Conservation (phyloP, 35 echinoderm and acorn worm genomes). For the Ophiothrix spiculata region DNA sequence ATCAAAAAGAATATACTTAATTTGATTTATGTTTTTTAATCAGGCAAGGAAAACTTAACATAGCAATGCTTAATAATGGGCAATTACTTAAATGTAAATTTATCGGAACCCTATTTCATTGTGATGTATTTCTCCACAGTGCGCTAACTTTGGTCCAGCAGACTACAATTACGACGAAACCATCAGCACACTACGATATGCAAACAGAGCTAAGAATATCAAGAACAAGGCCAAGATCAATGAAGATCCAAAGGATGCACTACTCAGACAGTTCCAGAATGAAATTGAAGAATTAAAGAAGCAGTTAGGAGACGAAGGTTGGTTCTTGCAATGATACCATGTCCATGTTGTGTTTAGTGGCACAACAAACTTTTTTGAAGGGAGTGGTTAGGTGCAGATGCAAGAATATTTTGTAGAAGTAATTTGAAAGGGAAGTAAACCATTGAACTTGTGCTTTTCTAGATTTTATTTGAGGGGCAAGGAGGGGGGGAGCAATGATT, state of each 20-base stretch:
- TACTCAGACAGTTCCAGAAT: constrained; percentile 94
- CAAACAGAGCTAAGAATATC: constrained; percentile 98
- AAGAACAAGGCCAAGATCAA: constrained; percentile 99
- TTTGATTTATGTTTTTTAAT: no score
- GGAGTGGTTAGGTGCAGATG: background rate
- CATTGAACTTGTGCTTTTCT: background rate
- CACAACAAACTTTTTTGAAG: background rate
- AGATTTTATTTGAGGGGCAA: no score
- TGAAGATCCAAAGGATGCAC: constrained; percentile 97
- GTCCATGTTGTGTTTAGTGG: background rate
- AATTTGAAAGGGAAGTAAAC: background rate
- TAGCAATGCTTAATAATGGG: no score
- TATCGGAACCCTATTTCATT: no score
- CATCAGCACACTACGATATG: constrained; percentile 92
- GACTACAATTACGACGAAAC: constrained; percentile 99
- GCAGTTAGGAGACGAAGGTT: constrained; percentile 47
- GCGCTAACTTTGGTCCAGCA: constrained; percentile 95
- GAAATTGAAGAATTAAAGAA: constrained; percentile 97
- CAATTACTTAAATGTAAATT: no score
- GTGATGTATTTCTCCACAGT: constrained; percentile 56
- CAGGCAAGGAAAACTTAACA: no score
- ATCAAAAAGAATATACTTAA: no score
- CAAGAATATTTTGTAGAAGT: background rate
- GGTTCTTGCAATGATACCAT: background rate
- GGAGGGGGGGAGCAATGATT: no score